These are phyloP conservation scores for Watsonalla binaria DNA, from an alignment of 2,888 invertebrate species.

Conservation along the genomic window DNA sequence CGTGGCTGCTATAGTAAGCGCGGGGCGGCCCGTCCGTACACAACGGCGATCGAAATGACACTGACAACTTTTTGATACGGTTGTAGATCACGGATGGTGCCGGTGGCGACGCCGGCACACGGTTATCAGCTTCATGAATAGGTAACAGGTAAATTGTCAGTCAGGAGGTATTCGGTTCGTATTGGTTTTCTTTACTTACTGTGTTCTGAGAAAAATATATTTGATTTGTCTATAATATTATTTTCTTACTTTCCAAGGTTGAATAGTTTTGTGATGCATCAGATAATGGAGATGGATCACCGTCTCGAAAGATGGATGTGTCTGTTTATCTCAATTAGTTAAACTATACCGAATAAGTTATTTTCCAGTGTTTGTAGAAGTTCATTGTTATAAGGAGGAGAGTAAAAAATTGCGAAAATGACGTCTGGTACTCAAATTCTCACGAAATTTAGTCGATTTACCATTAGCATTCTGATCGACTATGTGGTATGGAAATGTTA, in stretches of 20 bases:
- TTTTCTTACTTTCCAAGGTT: background rate
- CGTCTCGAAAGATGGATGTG: background rate
- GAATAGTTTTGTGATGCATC: background rate
- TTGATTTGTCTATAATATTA: constrained; percentile 16
- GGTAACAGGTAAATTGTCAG: constrained; percentile 52
- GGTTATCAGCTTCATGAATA: constrained; percentile 38
- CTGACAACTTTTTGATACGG: constrained; percentile 29
- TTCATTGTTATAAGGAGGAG: too few relatives aligned
- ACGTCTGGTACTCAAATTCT: too few relatives aligned
- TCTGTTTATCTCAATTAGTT: background rate
- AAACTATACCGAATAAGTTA: background rate
- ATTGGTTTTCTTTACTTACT: constrained; percentile 26
- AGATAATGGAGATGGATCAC: constrained; percentile 1
- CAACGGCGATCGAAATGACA: constrained; percentile 45
- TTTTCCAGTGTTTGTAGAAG: background rate
- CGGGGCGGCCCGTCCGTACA: constrained; percentile 39
- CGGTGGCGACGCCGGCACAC: constrained; percentile 52
- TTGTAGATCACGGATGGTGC: constrained; percentile 14
- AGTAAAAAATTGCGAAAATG: too few relatives aligned
- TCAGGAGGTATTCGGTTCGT: constrained; percentile 47
- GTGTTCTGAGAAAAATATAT: constrained; percentile 30
- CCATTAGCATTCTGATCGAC: too few relatives aligned
- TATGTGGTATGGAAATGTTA: too few relatives aligned
- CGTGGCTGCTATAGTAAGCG: constrained; percentile 34
- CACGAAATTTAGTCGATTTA: too few relatives aligned